Base-by-base conservation (phyloP, 1,140 invertebrate species). In the Diabrotica virgifera region DNA sequence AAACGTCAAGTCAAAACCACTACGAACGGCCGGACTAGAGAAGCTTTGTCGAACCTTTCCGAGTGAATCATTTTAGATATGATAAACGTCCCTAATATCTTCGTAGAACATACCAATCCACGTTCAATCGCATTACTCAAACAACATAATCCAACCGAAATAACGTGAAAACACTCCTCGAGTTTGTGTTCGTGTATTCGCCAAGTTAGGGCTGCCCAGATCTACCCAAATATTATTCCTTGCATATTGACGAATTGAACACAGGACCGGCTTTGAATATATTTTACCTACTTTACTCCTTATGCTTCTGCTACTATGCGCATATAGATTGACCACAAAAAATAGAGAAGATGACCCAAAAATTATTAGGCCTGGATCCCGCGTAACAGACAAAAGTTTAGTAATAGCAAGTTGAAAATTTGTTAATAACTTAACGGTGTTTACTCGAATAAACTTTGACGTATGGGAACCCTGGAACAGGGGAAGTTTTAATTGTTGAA, bases 71-170 rank as follows among this genome's bases (percentile, higher is more conserved):
- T 46, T 46, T 46, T 46, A n/a, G 8, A 46, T 46, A 46, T 46
- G 40, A 46, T 46, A 46, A 46, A 46, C 40, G 40, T 46, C 40
- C 40, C 40, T 46, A 46, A 46, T 46, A 46, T 46, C 40, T 46
- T 46, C 40, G 40, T 4, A 46, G 40, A 46, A 46, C 40, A 46
- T 46, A 46, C 40, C 40, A 46, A 46, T 46, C 40, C 40, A 46
- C 40, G 40, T 46, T n/a, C 40, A 46, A 46, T 46, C 40, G 40
- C 40, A 46, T 46, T 46, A 46, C n/a, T 46, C 40, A 46, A 46
- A 46, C 40, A 46, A 46, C 40, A 46, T 46, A 46, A 46, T 46
- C 40, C 40, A 46, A 46, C 8, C 40, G 40, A 46, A 46, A 46
- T 46, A 46, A 46, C 40, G 40, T 46, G 40, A 46, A 46, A 46